Evolutionary conservation across 2,113 vertebrate species (phyloP).

Genomic region (Excalfactoria chinensis): DNA sequence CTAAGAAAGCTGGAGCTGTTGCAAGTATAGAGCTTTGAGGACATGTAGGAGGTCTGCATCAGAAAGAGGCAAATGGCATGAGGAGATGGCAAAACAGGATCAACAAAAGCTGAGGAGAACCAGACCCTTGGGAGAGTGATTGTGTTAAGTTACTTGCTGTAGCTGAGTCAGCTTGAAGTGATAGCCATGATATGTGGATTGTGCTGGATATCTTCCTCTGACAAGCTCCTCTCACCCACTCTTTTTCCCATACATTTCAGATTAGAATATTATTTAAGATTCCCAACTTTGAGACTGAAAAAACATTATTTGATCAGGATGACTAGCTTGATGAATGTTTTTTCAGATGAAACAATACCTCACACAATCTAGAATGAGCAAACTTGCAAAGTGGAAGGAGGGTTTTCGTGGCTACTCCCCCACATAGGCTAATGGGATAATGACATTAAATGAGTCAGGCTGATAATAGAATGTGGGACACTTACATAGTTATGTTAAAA

Average conservation of each 20-base stretch:
- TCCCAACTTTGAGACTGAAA: background rate
- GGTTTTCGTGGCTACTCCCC: background rate
- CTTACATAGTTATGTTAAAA: background rate
- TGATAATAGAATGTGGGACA: background rate
- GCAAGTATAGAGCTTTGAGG: background rate
- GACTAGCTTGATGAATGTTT: background rate
- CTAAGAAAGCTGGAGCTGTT: background rate
- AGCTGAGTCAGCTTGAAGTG: background rate
- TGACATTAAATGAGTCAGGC: background rate
- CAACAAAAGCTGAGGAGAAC: background rate
- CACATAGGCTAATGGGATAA: background rate
- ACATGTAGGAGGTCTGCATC: accelerated
- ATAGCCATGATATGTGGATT: background rate
- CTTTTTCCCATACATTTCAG: background rate
- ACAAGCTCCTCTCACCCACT: background rate
- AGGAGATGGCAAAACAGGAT: background rate
- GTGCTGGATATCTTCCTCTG: background rate
- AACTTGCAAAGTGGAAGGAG: background rate
- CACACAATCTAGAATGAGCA: background rate
- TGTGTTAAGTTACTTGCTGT: background rate
- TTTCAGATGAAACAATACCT: background rate
- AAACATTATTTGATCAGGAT: background rate
- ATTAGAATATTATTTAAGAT: background rate
- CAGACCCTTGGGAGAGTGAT: too few species aligned
- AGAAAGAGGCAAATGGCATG: background rate